Conservation (phyloP, 2,113 vertebrate species). For the Mobula hypostoma region DNA sequence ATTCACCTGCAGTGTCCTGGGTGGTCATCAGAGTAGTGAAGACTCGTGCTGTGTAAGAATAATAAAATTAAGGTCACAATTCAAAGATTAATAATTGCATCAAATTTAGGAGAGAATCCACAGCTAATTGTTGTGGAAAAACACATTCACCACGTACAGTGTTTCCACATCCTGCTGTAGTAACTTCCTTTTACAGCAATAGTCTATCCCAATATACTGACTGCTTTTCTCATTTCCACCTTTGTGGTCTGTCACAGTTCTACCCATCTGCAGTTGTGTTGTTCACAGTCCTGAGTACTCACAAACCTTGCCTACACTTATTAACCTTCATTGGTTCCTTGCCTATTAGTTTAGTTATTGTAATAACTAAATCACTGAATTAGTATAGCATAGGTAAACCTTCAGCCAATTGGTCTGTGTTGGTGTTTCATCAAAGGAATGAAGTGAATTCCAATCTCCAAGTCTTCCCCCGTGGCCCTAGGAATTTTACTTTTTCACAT, state of each 20-base stretch:
- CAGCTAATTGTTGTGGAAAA: neutral
- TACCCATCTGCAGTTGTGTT: too few relatives aligned
- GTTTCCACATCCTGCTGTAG: neutral
- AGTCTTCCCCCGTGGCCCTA: too few relatives aligned
- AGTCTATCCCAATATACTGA: neutral
- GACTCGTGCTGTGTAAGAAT: conserved; percentile 72
- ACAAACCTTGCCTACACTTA: neutral
- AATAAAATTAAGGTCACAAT: conserved; percentile 16
- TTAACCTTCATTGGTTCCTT: neutral
- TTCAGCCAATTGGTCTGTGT: too few relatives aligned
- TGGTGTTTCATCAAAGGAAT: too few relatives aligned
- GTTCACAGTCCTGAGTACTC: too few relatives aligned
- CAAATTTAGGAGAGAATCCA: neutral
- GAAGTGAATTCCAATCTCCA: too few relatives aligned
- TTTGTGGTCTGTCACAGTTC: too few relatives aligned
- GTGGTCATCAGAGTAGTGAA: conserved; percentile 81
- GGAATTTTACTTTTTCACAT: too few relatives aligned
- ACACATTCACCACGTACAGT: neutral
- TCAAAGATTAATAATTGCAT: conserved; percentile 1
- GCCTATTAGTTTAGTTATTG: neutral
- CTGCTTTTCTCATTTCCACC: neutral
- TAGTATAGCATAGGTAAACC: too few relatives aligned
- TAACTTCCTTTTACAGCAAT: neutral
- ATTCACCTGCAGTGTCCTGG: conserved; percentile 74
- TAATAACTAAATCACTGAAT: neutral